These are phyloP conservation scores for Coenobita brevimanus DNA, from an alignment of 1,140 invertebrate species.

Conservation along the genomic window DNA sequence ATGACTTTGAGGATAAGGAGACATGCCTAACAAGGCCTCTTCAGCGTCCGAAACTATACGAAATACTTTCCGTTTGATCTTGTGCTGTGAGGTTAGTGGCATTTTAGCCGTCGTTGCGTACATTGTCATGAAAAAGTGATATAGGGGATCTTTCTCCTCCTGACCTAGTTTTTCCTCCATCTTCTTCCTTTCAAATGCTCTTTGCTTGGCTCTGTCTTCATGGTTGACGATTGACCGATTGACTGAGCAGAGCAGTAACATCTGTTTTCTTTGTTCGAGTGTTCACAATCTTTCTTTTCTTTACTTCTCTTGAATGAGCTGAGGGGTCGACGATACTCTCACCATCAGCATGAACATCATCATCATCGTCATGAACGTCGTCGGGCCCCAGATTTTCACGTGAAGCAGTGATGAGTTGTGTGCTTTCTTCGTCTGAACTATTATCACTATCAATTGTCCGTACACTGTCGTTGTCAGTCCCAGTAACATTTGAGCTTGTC, in stretches of 20 bases:
- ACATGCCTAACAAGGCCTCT: constrained; percentile 30
- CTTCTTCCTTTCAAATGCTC: constrained; percentile 9
- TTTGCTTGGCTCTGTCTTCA: constrained; percentile 25
- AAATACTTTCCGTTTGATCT: constrained; percentile 24
- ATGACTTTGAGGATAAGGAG: not conserved
- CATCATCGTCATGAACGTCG: not conserved
- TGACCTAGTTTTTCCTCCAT: not conserved
- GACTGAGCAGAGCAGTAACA: constrained; percentile 25
- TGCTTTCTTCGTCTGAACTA: constrained; percentile 27
- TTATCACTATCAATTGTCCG: constrained; percentile 12
- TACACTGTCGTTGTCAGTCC: constrained; percentile 4
- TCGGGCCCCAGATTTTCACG: not conserved
- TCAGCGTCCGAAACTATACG: constrained; percentile 26
- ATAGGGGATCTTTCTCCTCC: constrained; percentile 28
- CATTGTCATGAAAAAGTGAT: constrained; percentile 40
- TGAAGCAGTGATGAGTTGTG: constrained; percentile 13
- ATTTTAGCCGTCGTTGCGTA: constrained; percentile 38
- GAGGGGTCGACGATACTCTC: constrained; percentile 1
- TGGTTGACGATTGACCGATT: constrained; percentile 23
- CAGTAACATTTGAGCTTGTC: not conserved
- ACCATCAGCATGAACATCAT: no score
- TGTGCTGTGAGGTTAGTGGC: constrained; percentile 34
- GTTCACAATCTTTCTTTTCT: constrained; percentile 28
- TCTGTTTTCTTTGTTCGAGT: constrained; percentile 25
- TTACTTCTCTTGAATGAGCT: constrained; percentile 35